Evolutionary conservation across 2,797 vertebrate species (phyloP), one percentile per base, ranked within the genome.

Genomic region (Sandelia bainsii): DNA sequence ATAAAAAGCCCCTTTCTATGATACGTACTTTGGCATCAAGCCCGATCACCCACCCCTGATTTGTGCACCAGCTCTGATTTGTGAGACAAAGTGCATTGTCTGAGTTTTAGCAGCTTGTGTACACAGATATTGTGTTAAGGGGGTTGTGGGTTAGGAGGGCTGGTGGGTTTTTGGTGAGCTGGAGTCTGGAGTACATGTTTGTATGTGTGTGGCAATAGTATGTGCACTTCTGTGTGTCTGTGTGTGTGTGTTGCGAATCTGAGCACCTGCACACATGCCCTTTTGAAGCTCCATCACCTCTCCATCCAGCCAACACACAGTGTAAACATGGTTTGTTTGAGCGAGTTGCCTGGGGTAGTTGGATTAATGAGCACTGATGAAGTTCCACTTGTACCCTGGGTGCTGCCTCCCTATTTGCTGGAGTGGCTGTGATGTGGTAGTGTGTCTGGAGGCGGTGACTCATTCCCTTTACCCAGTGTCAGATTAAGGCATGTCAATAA

Each of bases 401-500:
- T 68, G 80, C 88, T 84, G 79, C 86, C 83, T 84, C 77, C 87
- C 82, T 87, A 69, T 93, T 91, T 92, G 88, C 89, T 69, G 77
- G 87, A 90, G 84, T 81, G 81, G 83, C 83, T 81, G 85, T 64
- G 88, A 85, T 86, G 87, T 85, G 82, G 87, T 80, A 80, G 83
- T 80, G 81, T 87, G 83, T 88, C 87, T 88, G 86, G 82, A 91
- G 89, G 90, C 88, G 67, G 90, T 91, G 92, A 93, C 92, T 94
- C 93, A 93, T 91, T 92, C 90, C 89, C 89, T 90, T 90, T 90
- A 90, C 86, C 85, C 84, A 91, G 91, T 92, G 93, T 94, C 93
- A 95, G 93, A 94, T 95, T 93, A 95, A 93, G 88, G 91, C 89
- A 92, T 91, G 94, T 95, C 94, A 95, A 95, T 95, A 95, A 92